Evolutionary conservation across 2,797 vertebrate genomes (phyloP).

Genomic region (Sebastes miniatus): DNA sequence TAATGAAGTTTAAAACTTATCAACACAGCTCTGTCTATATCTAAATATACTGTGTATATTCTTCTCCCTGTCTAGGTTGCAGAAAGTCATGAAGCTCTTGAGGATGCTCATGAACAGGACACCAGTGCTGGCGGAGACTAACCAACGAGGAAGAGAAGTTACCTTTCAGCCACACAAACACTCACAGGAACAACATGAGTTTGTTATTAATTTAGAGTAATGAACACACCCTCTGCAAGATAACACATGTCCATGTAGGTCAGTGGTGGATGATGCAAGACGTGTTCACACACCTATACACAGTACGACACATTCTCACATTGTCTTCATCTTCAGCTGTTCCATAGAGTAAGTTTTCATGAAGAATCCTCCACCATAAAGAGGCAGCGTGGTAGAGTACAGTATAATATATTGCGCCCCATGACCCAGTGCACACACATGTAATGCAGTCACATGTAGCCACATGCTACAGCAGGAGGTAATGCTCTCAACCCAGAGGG

Average conservation of each 20-base stretch:
- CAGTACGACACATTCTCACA: not conserved
- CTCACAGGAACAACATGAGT: not conserved
- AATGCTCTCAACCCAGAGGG: constrained; percentile 51
- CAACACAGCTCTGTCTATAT: not conserved
- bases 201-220: constrained; percentile 28
- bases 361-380: not conserved
- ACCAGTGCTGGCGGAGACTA: not conserved
- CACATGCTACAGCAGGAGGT: constrained; percentile 58
- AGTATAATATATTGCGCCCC: constrained; percentile 11
- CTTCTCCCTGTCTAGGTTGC: not conserved
- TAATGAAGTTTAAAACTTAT: not conserved
- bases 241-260: constrained; percentile 17
- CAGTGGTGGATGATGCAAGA: constrained; percentile 25
- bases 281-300: not conserved
- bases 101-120: not conserved
- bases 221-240: constrained; percentile 7
- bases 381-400: not conserved
- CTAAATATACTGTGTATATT: not conserved
- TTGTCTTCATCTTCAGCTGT: not conserved
- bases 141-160: not conserved
- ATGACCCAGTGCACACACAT: constrained; percentile 40
- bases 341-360: not conserved
- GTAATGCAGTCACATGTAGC: constrained; percentile 53
- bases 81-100: not conserved
- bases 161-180: not conserved